phyloP scores from a whole-genome alignment of 1,140 invertebrate genomes.

The Ceratosolen fusciceps region DNA sequence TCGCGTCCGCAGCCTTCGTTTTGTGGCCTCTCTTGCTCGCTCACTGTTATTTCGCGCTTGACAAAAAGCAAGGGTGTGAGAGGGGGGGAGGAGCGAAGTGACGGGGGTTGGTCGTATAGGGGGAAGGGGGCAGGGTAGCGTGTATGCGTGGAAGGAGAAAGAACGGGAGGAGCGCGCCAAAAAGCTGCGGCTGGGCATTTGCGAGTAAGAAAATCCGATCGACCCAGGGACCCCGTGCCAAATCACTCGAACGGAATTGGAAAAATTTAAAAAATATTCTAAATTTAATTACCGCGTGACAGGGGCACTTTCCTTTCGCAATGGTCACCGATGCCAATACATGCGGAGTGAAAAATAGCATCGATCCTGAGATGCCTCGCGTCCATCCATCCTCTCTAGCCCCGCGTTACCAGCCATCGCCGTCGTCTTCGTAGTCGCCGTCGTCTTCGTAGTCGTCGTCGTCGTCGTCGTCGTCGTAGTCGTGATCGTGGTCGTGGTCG shows the following conservation, averaged over 20 bases:
- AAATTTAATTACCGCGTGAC: conserved; percentile 66
- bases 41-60: conserved; percentile 67
- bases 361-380: conserved; percentile 51
- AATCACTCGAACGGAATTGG: conserved; percentile 70
- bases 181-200: background rate
- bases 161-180: conserved; percentile 47
- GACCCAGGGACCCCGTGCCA: conserved; percentile 59
- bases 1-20: conserved; percentile 43
- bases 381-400: background rate
- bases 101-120: conserved; percentile 14
- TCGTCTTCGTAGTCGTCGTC: no score
- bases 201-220: conserved; percentile 10
- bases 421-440: no score
- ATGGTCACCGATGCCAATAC: conserved; percentile 68
- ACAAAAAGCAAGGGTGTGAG: conserved; percentile 60
- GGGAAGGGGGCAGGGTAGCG: conserved; percentile 41
- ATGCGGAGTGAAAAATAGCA: conserved; percentile 67
- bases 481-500: no score
- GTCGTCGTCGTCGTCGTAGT: no score
- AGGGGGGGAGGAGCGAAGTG: conserved; percentile 41
- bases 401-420: background rate
- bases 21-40: conserved; percentile 36
- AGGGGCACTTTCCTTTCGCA: conserved; percentile 60
- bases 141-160: background rate
- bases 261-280: conserved; percentile 74